Base-by-base conservation (phyloP, 2,888 invertebrate genomes). In the Notodonta ziczac region DNA sequence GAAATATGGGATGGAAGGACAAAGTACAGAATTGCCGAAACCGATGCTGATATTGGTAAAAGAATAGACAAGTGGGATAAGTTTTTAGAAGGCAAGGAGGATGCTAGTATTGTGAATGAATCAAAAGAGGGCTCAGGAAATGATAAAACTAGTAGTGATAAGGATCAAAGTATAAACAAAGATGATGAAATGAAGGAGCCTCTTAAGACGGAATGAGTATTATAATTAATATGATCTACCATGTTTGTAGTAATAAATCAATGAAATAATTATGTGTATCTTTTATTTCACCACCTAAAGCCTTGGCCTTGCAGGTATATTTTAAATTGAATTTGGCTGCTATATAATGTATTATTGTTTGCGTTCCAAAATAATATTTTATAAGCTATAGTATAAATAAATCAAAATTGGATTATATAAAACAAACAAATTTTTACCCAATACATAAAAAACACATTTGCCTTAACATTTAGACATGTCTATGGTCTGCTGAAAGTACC, bases 1-100 rank as follows among this genome's bases (percentile, higher is more conserved):
- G 97, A 97, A 83, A 96, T 97, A 69, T 99, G 98, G 98, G 99
- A 99, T 92, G 99, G 99, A 16, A 97, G 97, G 85, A 98, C 98
- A 0, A 99, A 98, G 87, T 98, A 97, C 89, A 97, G 96, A 86
- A 96, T 98, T 78, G 96, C 96, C 59, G 99, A 99, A 93, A 98
- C 98, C 0, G 98, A 98, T 82, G 96, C 97, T 56, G 97, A 99
- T 84, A 95, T 96, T 39, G 95, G 96, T 67, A 95, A 97, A 66
- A 94, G 99, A 65, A 90, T 98, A 61, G 95, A 96, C 57, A 97
- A 97, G 71, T 99, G 99, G 99, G 97, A 97, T 77, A 95, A 97
- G 75, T 98, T 96, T 89, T 91, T 98, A 75, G 96, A 97, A 69
- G 91, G 90, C 4, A 95, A 94, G 39, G 81, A 69, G 44, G 64